Base-by-base conservation (phyloP, 2,888 invertebrate genomes). In the Plusia festucae region DNA sequence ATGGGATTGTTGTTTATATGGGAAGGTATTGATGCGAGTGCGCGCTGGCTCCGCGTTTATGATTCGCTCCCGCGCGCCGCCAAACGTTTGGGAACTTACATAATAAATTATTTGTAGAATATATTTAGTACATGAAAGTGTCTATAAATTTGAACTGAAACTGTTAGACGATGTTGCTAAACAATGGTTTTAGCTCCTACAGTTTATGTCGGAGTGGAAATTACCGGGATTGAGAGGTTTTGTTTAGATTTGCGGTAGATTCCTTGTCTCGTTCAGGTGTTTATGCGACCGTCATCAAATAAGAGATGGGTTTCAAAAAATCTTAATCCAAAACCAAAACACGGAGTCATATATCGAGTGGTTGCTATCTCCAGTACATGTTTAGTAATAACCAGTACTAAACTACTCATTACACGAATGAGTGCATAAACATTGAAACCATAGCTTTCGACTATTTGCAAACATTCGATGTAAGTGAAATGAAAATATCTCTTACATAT, bases 1-100 rank as follows among this genome's bases (percentile, higher is more conserved):
- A 89, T 88, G 88, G 84, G 82, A 80, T 84, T 84, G 85, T 86
- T 90, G 91, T 91, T 88, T 90, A 88, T 89, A 88, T 88, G 88
- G 83, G 80, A 82, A 83, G 76, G 87, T 84, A 86, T 84, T 79
- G 85, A 83, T 83, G 87, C 87, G 82, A 79, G 79, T 71, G 65
- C 78, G 79, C 81, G 80, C 72, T 80, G 68, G 78, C 67, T 4
- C n/a, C 74, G 72, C 60, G 73, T 88, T 87, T 87, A 86, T 83
- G 85, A 86, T 75, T 79, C 82, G 81, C 83, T 83, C 83, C 85
- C 81, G 82, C 80, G 78, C 74, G 71, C 75, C 5, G 2, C 77
- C 78, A 82, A 84, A 82, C 81, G 84, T 84, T 82, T 73, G 75
- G 77, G 73, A 81, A 58, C 32, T 30, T 44, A 18, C 24, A 24